Evolutionary conservation across 2,888 invertebrate species (phyloP), one percentile per base, ranked within the genome.

Genomic region (Ptilodon capucinus): DNA sequence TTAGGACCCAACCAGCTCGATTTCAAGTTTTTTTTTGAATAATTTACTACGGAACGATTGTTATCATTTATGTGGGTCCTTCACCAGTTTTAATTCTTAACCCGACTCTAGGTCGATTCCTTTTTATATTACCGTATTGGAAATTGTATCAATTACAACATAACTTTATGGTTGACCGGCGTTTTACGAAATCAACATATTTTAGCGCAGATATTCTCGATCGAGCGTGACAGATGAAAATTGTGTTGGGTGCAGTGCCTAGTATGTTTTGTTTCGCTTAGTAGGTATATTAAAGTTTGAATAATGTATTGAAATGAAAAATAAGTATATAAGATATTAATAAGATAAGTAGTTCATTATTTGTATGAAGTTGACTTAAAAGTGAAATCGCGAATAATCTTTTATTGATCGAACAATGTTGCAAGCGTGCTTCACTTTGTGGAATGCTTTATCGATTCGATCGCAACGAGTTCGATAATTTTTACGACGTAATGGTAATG

Each of bases 171-270:
- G 76, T 67, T 74, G 71, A 81, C 60, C 65, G 76, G 55, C 46
- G 66, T 73, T 81, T 81, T 80, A 81, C 81, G 81, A 81, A 83
- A 84, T 75, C 57, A 66, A 70, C 68, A 77, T 69, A 74, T 72
- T 76, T 78, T 70, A 57, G 52, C 50, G 48, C 55, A 40, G 61
- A 64, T 62, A 50, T 53, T 53, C 45, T 42, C 54, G 46, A 47
- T 57, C 54, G 40, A 73, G 56, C 68, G 72, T 74, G 68, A 73
- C 75, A 63, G 56, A 60, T 63, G 46, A 54, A 58, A 68, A 61
- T 62, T 61, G 46, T 48, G n/a, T 52, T 44, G 48, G 39, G 47
- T 46, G 44, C 44, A 40, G 34, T 42, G 17, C 51, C 46, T 50
- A 41, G 42, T 17, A 3, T 30, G 11, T 23, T 9, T n/a, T n/a